phyloP scores from a whole-genome alignment of 2,888 invertebrate genomes.

The Phasia obesa region DNA sequence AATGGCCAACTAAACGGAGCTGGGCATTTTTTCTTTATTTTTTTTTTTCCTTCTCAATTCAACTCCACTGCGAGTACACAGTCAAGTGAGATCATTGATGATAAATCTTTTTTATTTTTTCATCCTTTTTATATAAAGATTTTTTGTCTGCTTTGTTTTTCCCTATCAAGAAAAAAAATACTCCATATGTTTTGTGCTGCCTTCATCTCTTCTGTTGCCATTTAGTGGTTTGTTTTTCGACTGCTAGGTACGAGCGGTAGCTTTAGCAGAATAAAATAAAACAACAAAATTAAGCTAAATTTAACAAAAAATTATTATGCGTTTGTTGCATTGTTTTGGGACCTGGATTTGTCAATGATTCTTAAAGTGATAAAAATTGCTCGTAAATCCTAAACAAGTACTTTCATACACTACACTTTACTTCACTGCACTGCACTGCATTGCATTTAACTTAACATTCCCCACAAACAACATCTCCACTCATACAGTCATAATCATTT shows the following conservation, averaged over 20 bases:
- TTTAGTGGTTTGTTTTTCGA: background rate
- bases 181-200: slow-evolving; percentile 38
- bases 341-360: slow-evolving; percentile 82
- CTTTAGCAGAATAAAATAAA: slow-evolving; percentile 13
- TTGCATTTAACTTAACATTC: slow-evolving; percentile 22
- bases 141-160: background rate
- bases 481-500: slow-evolving; percentile 56
- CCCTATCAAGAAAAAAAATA: slow-evolving; percentile 22
- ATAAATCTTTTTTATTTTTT: slow-evolving; percentile 61
- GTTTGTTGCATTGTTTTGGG: slow-evolving; percentile 74
- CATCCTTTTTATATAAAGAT: slow-evolving; percentile 42
- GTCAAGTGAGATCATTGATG: slow-evolving; percentile 67
- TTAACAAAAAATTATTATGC: slow-evolving; percentile 57
- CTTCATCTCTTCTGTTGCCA: slow-evolving; percentile 18
- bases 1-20: slow-evolving; percentile 59
- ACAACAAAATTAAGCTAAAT: slow-evolving; percentile 23
- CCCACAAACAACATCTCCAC: slow-evolving; percentile 2
- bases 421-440: slow-evolving; percentile 6
- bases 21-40: background rate
- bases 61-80: slow-evolving; percentile 27
- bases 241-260: slow-evolving; percentile 20
- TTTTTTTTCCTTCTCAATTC: too few species aligned
- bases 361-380: slow-evolving; percentile 82
- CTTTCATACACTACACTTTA: slow-evolving; percentile 44
- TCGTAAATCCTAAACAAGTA: slow-evolving; percentile 82